Percentiles rank a stretch among this genome's conserved stretches.
phyloP scores from a whole-genome alignment of 2,888 invertebrate genomes.

The Napeogenes inachia region DNA sequence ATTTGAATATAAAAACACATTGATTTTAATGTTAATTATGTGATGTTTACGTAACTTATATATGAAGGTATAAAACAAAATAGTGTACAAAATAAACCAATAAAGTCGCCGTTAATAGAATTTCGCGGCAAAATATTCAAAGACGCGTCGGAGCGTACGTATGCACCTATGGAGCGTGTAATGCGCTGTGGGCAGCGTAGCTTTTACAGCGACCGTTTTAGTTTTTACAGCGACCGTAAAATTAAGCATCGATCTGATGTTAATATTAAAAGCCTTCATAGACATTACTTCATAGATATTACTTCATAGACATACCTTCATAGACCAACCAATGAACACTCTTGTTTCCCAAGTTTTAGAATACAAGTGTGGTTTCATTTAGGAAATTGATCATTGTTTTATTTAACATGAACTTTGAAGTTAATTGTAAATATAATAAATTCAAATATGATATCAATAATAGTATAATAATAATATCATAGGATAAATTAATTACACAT shows the following conservation, averaged over 20 bases:
- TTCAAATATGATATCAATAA: too few relatives aligned
- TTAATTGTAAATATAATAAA: too few relatives aligned
- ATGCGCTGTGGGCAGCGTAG: constrained; percentile 52
- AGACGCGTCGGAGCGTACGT: constrained; percentile 40
- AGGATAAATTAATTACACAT: too few relatives aligned
- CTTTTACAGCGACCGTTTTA: constrained; percentile 32
- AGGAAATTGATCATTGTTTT: background rate
- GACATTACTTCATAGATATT: constrained; percentile 16
- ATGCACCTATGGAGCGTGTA: constrained; percentile 57
- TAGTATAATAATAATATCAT: too few relatives aligned
- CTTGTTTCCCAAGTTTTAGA: constrained; percentile 25
- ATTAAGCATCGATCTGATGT: constrained; percentile 55
- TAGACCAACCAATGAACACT: constrained; percentile 35
- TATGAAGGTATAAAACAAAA: too few relatives aligned
- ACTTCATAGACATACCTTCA: constrained; percentile 25
- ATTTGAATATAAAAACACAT: too few relatives aligned
- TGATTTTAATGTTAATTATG: too few relatives aligned
- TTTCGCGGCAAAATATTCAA: constrained; percentile 34
- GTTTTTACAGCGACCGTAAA: constrained; percentile 67
- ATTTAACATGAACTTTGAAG: constrained; percentile 2
- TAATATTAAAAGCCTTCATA: constrained; percentile 52
- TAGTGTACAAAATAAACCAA: constrained; percentile 32
- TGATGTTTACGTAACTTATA: too few relatives aligned
- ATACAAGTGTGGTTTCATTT: constrained; percentile 20
- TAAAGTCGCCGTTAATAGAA: constrained; percentile 31